Evolutionary conservation across 2,888 invertebrate species (phyloP).

Genomic region (Lepidochrysops patricia): DNA sequence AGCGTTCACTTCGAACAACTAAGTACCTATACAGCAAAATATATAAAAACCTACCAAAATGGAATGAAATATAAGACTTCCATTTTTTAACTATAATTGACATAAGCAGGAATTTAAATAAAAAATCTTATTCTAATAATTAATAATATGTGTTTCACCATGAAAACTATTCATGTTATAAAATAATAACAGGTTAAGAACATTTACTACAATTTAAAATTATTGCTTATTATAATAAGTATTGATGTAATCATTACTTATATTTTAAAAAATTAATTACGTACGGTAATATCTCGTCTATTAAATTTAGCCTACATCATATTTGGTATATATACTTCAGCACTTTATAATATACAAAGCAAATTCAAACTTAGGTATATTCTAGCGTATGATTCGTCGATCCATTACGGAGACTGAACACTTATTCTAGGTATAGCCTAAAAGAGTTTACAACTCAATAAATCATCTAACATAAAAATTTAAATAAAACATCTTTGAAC

Average conservation of each 20-base stretch:
- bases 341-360: conserved; percentile 61
- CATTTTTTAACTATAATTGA: conserved; percentile 65
- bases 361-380: conserved; percentile 67
- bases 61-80: conserved; percentile 39
- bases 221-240: conserved; percentile 24
- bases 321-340: conserved; percentile 58
- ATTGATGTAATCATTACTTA: background rate
- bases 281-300: background rate
- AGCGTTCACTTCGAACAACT: conserved; percentile 30
- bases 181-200: conserved; percentile 20
- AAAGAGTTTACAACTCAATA: conserved; percentile 56
- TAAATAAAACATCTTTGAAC: conserved; percentile 33
- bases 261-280: conserved; percentile 10
- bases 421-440: conserved; percentile 33
- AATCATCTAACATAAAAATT: conserved; percentile 33
- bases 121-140: conserved; percentile 10
- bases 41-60: conserved; percentile 25
- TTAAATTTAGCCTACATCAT: conserved; percentile 28
- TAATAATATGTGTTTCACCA: conserved; percentile 12
- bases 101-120: conserved; percentile 56
- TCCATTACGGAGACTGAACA: conserved; percentile 49
- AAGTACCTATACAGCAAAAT: conserved; percentile 32
- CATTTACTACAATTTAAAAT: conserved; percentile 18
- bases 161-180: conserved; percentile 9
- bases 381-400: conserved; percentile 71